Evolutionary conservation across 2,113 vertebrate species (phyloP).

Genomic region (Gambusia affinis): DNA sequence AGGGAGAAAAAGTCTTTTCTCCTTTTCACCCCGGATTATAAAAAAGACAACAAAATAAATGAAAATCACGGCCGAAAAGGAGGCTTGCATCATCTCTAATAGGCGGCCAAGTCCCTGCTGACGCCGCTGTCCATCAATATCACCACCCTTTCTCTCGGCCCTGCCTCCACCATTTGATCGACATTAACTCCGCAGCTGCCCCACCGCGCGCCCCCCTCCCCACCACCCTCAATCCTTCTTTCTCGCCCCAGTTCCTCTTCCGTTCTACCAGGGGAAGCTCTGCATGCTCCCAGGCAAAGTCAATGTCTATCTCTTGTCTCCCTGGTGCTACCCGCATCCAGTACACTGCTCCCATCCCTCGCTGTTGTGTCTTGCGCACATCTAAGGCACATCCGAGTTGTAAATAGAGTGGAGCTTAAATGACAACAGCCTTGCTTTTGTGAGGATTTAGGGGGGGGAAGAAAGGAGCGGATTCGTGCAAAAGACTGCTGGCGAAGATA

Average conservation of each 20-base stretch:
- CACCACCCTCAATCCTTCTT: constrained; percentile 48
- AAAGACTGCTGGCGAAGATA: constrained; percentile 75
- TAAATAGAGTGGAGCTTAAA: constrained; percentile 76
- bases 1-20: constrained; percentile 29
- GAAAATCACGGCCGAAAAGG: constrained; percentile 28
- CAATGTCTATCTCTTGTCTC: constrained; percentile 61
- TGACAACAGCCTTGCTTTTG: constrained; percentile 71
- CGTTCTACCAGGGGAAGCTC: constrained; percentile 54
- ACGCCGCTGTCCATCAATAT: constrained; percentile 65
- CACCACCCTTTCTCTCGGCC: constrained; percentile 51
- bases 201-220: constrained; percentile 42
- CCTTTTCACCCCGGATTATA: constrained; percentile 8
- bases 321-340: constrained; percentile 51
- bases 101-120: constrained; percentile 50
- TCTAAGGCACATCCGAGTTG: constrained; percentile 65
- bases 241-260: constrained; percentile 59
- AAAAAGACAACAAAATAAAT: background rate
- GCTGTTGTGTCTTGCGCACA: constrained; percentile 59
- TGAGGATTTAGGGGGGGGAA: constrained; percentile 62
- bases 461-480: constrained; percentile 68
- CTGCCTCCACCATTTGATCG: constrained; percentile 53
- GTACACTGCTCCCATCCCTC: constrained; percentile 52
- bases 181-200: constrained; percentile 53
- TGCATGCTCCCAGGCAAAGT: constrained; percentile 60
- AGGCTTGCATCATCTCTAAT: constrained; percentile 58